Percentiles rank a stretch among this genome's conserved stretches.
These are phyloP conservation scores for Bryconaethiops microstoma DNA, from an alignment of 2,797 vertebrate species.

Conservation along the genomic window DNA sequence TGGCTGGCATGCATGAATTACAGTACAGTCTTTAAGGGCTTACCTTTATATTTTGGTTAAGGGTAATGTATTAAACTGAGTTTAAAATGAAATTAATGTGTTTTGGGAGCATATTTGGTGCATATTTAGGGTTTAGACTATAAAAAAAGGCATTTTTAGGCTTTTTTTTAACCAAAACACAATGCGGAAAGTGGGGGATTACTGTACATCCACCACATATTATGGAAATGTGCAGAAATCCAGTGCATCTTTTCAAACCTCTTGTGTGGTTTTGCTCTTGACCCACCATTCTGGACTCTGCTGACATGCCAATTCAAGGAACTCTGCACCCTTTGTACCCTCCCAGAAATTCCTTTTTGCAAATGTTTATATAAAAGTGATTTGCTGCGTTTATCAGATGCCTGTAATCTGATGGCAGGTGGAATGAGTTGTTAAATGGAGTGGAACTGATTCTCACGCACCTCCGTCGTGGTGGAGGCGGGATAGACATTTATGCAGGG, in stretches of 20 bases:
- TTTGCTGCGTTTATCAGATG: slow-evolving; percentile 69
- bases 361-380: slow-evolving; percentile 77
- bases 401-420: slow-evolving; percentile 66
- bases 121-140: too few relatives aligned
- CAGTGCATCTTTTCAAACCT: slow-evolving; percentile 1
- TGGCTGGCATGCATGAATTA: too few relatives aligned
- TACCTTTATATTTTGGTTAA: too few relatives aligned
- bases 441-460: slow-evolving; percentile 71
- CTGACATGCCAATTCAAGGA: not conserved
- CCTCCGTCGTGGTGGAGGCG: slow-evolving; percentile 44
- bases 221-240: slow-evolving; percentile 11
- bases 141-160: too few relatives aligned
- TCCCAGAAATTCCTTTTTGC: slow-evolving; percentile 47
- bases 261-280: slow-evolving; percentile 18
- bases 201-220: not conserved
- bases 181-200: too few relatives aligned
- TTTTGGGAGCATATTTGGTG: too few relatives aligned
- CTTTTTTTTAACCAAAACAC: too few relatives aligned
- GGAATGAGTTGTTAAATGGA: slow-evolving; percentile 68
- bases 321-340: not conserved
- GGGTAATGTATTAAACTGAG: too few relatives aligned
- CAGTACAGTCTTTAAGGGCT: too few relatives aligned
- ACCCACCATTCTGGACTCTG: not conserved
- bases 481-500: slow-evolving; percentile 15
- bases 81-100: too few relatives aligned